Evolutionary conservation across 1,140 invertebrate species (phyloP).

Genomic region (Popillia japonica): DNA sequence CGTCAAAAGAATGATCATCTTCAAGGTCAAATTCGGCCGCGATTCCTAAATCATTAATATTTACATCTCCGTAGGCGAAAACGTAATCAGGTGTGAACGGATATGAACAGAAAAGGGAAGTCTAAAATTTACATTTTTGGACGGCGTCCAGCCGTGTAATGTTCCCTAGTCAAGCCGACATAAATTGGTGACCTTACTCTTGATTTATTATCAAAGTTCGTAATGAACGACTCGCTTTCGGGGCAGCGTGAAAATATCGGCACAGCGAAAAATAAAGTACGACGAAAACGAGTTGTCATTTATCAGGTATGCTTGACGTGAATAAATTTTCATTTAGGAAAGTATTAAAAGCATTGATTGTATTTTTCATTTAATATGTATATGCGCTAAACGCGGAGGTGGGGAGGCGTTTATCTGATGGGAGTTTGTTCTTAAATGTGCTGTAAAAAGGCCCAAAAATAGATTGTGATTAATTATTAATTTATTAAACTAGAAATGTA

Average conservation of each 20-base stretch:
- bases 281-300: neutral
- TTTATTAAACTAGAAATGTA: too few species aligned
- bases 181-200: constrained; percentile 9
- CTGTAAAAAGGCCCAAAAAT: too few species aligned
- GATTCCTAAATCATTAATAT: too few species aligned
- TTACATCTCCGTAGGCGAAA: too few species aligned
- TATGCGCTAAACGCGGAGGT: neutral
- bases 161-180: neutral
- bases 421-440: too few species aligned
- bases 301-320: neutral
- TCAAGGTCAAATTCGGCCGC: too few species aligned
- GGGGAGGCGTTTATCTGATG: too few species aligned
- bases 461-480: too few species aligned
- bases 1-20: too few species aligned
- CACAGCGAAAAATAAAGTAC: neutral
- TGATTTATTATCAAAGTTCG: neutral
- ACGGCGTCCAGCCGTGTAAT: constrained; percentile 8
- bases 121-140: constrained; percentile 5
- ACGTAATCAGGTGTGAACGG: neutral
- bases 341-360: neutral
- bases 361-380: neutral
- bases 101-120: neutral
- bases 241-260: neutral
- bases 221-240: neutral
- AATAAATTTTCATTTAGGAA: neutral